Evolutionary conservation across 2,888 invertebrate species (phyloP).

Genomic region (Eutolmus rufibarbis): DNA sequence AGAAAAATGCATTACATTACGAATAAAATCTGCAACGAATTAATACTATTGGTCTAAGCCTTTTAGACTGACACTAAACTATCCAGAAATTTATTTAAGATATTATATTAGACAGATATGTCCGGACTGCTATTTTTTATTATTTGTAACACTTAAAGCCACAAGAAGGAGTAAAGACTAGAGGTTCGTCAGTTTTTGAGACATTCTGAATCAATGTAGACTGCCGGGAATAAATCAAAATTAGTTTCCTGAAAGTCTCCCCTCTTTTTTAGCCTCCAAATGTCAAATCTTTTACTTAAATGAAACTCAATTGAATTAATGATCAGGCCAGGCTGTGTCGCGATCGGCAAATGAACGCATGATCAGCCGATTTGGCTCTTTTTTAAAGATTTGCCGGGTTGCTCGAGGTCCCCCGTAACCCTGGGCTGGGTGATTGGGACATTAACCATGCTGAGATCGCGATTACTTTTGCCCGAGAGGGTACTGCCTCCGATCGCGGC

Average conservation of each 20-base stretch:
- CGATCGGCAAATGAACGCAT: constrained; percentile 1
- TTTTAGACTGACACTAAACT: too few species aligned
- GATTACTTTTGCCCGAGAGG: background rate
- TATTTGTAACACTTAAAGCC: background rate
- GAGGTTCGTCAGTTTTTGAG: too few species aligned
- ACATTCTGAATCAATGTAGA: background rate
- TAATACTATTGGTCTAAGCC: too few species aligned
- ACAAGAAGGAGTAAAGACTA: background rate
- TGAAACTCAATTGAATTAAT: constrained; percentile 25
- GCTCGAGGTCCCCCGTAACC: background rate
- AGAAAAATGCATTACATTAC: too few species aligned
- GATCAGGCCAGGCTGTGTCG: background rate
- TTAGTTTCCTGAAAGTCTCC: background rate
- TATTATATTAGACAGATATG: too few species aligned
- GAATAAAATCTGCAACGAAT: too few species aligned
- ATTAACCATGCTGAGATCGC: background rate
- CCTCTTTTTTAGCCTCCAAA: background rate
- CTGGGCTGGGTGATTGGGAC: background rate
- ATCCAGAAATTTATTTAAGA: too few species aligned
- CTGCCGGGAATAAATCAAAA: background rate
- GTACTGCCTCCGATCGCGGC: background rate
- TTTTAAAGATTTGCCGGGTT: background rate
- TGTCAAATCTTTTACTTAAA: background rate
- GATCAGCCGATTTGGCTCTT: background rate
- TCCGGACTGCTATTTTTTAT: too few species aligned